A percentile compares a stretch with the other conserved stretches of the same genome.
Conservation (phyloP, 2,797 vertebrate species). For the Labroides dimidiatus region DNA sequence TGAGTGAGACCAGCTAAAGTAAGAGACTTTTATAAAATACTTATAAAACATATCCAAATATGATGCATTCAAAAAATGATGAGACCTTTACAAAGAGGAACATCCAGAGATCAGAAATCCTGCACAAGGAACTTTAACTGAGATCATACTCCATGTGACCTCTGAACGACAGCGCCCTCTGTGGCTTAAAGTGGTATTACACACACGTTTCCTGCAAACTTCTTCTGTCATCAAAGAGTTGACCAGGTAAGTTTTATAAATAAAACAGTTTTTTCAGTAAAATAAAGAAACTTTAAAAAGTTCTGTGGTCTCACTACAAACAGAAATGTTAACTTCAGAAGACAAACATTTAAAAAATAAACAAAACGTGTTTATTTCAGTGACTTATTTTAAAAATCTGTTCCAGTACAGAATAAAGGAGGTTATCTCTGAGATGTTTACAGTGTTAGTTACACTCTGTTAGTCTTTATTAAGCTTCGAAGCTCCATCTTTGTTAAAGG, state of each 20-base stretch:
- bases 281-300: too few relatives aligned
- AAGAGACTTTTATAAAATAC: conserved; percentile 4
- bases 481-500: conserved; percentile 32
- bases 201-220: too few relatives aligned
- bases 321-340: conserved; percentile 4
- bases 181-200: not conserved
- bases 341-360: not conserved
- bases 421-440: conserved; percentile 5
- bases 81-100: not conserved
- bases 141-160: not conserved
- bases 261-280: too few relatives aligned
- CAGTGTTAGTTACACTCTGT: conserved; percentile 3
- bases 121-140: not conserved
- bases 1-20: conserved; percentile 1
- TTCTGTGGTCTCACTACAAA: conserved; percentile 7
- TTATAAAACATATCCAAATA: not conserved
- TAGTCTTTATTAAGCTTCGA: not conserved
- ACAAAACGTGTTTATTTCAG: not conserved
- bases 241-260: too few relatives aligned
- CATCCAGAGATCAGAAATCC: not conserved
- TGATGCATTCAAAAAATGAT: not conserved
- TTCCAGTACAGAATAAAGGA: not conserved
- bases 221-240: not conserved
- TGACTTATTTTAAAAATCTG: not conserved
- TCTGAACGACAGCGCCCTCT: not conserved